Base-by-base conservation (phyloP, 2,797 vertebrate species). In the Tangara arthus region DNA sequence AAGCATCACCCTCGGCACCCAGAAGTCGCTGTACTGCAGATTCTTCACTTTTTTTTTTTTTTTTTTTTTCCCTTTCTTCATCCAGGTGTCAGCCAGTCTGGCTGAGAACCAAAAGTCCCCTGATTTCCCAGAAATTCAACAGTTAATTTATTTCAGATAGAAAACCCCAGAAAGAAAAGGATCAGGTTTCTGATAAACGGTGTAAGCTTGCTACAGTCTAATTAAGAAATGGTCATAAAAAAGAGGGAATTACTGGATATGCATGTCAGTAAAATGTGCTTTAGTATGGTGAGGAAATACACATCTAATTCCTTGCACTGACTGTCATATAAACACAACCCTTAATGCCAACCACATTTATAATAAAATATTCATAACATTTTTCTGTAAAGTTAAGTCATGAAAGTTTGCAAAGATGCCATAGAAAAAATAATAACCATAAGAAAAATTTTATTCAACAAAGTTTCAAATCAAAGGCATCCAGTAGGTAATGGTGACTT, bases 91-190 rank as follows among this genome's bases (percentile, higher is more conserved):
- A 94, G 72, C 56, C 47, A 93, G 30, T 39, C 83, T 73, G 46
- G 32, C 72, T 95, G 82, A 97, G 81, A 92, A 90, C 19, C 27
- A 96, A 13, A 97, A 97, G 83, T 73, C 92, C 91, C 89, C 89
- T 64, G 87, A 77, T 82, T 97, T 97, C 97, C 91, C 84, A 97
- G 96, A 98, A 97, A 89, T 90, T 37, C 92, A 92, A 64, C 79
- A 82, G 87, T 94, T 46, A 60, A 82, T 66, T 68, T 93, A 76
- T 96, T 97, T 90, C 68, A 72, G 63, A 91, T 65, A 95, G 85
- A 97, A 97, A 96, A 32, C 53, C 96, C 96, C 95, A 47, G 28
- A 42, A 55, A 79, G 22, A 86, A 80, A 23, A 94, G 46, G 20
- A 87, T 56, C 24, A 46, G 9, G 49, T 41, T 97, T 97, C 95